Evolutionary conservation across 2,888 invertebrate species (phyloP), one percentile per base, ranked within the genome.

Genomic region (Esperia sulphurella): DNA sequence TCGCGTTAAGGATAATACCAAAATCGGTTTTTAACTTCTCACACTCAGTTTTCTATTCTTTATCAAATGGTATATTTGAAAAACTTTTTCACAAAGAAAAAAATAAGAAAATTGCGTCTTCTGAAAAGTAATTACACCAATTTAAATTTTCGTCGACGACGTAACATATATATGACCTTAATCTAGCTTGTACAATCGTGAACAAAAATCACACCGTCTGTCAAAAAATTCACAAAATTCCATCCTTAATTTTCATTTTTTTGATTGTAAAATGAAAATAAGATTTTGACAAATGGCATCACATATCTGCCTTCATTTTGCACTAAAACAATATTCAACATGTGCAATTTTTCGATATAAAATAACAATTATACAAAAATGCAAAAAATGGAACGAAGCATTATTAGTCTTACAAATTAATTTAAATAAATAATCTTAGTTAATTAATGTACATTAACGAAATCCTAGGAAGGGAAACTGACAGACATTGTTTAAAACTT

Each of bases 301-400:
- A 58, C 37, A 43, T 31, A 44, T 48, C 58, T 49, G 51, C 49
- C 46, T 54, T 52, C 51, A 49, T 49, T n/a, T 49, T 49, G 45
- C 42, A 68, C 63, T 65, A 66, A 75, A 82, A 79, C 76, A 79
- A 81, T 81, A 79, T 79, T 21, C 74, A 84, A 86, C 81, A 83
- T 75, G 71, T 72, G 80, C 76, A 75, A 76, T 79, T 66, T 79
- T 65, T 74, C 65, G 64, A 69, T 80, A 79, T 75, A 81, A 83
- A 82, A 74, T 79, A 87, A 86, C 86, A 85, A 79, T 85, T 78
- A 79, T 78, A 85, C 81, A 83, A 84, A 83, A 88, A 87, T 87
- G 87, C 87, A 82, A 77, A 72, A 79, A 79, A 79, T 85, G 85
- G 87, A 88, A 87, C 83, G 81, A 83, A 80, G 79, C 63, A 77